Percentiles rank a stretch among this genome's conserved stretches.
Conservation (phyloP, 2,888 invertebrate species). For the Coremacera marginata region DNA sequence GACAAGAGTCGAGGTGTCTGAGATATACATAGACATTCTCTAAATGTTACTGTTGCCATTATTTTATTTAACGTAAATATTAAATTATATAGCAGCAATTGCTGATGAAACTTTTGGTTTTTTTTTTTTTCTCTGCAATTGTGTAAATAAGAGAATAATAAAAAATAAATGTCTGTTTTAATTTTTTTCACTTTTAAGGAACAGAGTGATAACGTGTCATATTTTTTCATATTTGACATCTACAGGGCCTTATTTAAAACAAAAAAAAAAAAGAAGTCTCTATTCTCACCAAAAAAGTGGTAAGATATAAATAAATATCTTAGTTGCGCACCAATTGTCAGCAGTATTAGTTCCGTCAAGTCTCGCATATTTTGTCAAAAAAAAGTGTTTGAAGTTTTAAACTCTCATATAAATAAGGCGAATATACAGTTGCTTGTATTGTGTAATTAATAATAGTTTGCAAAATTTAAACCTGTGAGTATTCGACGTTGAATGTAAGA, state of each 20-base stretch:
- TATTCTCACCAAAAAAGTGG: neutral
- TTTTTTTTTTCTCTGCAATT: neutral
- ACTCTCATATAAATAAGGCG: too few species aligned
- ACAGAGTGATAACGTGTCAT: neutral
- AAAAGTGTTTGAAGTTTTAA: too few species aligned
- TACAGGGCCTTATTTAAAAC: neutral
- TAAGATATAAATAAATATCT: slow-evolving; percentile 1
- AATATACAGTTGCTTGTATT: too few species aligned
- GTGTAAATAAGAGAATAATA: too few species aligned
- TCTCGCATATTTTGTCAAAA: neutral
- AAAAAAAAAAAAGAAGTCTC: neutral
- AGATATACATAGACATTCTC: too few species aligned
- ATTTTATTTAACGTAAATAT: neutral
- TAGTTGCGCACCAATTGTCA: neutral
- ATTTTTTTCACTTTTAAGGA: neutral
- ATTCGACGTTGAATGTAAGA: too few species aligned
- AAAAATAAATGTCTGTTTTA: neutral
- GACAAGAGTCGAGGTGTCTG: too few species aligned
- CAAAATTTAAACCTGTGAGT: too few species aligned
- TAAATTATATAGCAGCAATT: slow-evolving; percentile 3
- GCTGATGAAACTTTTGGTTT: neutral
- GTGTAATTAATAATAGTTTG: too few species aligned
- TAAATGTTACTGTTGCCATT: neutral
- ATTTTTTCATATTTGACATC: neutral
- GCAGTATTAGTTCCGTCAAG: neutral